Conservation (phyloP, 2,797 vertebrate genomes). For the Bradypus variegatus region DNA sequence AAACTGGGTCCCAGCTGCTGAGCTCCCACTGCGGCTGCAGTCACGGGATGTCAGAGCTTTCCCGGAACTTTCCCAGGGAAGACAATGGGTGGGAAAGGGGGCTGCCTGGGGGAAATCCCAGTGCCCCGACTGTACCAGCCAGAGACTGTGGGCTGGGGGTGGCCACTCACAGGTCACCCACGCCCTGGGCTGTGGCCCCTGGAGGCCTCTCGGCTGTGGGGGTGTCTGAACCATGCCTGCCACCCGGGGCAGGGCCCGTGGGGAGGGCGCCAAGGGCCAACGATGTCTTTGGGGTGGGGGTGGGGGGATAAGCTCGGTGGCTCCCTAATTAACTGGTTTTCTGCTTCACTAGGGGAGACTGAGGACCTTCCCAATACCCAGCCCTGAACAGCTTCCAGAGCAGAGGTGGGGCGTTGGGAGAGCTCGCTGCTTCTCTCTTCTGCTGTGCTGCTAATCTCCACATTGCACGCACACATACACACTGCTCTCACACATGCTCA, state of each 20-base stretch:
- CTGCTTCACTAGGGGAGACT: neutral
- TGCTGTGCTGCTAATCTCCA: neutral
- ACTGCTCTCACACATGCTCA: too few species aligned
- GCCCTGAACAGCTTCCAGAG: neutral
- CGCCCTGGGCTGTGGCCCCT: too few species aligned
- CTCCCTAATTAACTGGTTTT: conserved; percentile 9
- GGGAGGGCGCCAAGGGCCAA: too few species aligned
- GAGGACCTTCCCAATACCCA: neutral
- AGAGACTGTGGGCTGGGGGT: neutral
- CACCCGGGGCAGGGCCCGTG: too few species aligned
- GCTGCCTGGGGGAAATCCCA: too few species aligned
- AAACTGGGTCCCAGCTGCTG: too few species aligned
- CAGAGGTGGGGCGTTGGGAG: neutral
- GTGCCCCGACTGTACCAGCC: fast-evolving
- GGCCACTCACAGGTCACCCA: too few species aligned
- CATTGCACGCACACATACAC: too few species aligned
- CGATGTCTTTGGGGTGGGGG: too few species aligned
- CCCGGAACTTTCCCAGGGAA: neutral
- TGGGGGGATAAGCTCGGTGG: neutral
- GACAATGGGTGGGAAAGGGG: neutral
- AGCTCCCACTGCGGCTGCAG: neutral
- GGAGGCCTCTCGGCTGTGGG: too few species aligned
- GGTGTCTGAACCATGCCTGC: too few species aligned
- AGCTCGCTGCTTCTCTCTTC: neutral
- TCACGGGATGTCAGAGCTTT: neutral